Percentiles rank a stretch among this genome's conserved stretches.
Evolutionary conservation across 2,797 vertebrate genomes (phyloP).

Genomic region (Accipiter minullus): DNA sequence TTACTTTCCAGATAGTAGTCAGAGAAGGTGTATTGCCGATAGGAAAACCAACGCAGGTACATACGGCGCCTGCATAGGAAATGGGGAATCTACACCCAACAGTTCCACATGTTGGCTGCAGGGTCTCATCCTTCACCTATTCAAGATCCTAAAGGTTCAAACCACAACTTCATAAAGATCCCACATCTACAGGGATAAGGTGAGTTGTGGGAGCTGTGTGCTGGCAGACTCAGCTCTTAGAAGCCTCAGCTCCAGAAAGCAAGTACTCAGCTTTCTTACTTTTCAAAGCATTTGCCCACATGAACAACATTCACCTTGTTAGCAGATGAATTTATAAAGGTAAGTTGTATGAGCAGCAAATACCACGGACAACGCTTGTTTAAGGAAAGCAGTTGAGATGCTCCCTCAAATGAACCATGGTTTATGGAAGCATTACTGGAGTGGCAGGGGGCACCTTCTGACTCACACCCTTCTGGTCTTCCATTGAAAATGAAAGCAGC

Average conservation of each 20-base stretch:
- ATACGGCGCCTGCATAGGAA: accelerated
- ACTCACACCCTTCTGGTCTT: background rate
- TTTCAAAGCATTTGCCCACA: background rate
- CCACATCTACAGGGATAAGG: background rate
- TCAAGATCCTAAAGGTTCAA: background rate
- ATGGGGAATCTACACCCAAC: background rate
- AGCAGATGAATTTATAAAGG: background rate
- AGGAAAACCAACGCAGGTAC: background rate
- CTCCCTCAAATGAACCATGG: background rate
- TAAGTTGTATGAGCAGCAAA: background rate
- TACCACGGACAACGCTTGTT: background rate
- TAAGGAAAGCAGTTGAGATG: background rate
- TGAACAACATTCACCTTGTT: background rate
- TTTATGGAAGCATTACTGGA: background rate
- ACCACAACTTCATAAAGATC: background rate
- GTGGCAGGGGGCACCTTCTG: background rate
- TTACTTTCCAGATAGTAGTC: background rate
- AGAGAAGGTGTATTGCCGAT: background rate
- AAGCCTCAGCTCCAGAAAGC: background rate
- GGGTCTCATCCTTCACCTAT: background rate
- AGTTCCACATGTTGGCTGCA: background rate
- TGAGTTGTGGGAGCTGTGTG: accelerated
- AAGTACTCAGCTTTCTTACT: background rate
- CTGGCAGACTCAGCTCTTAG: background rate
- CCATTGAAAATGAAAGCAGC: background rate